Percentiles rank a stretch among this genome's conserved stretches.
Evolutionary conservation across 2,888 invertebrate species (phyloP).

Genomic region (Escarpia spicata): DNA sequence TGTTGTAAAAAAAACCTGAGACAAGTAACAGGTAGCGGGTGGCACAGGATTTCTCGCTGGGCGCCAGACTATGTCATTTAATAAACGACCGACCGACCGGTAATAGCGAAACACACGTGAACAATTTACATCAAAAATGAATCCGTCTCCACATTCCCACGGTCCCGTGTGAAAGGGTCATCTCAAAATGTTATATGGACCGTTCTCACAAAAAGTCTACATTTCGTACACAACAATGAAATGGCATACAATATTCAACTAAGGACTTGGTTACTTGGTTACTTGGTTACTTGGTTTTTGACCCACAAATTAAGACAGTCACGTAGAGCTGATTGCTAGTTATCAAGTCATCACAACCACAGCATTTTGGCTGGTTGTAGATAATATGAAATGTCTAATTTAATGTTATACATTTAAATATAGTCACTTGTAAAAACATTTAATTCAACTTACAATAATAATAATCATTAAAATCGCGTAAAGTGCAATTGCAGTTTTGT

Average conservation of each 20-base stretch:
- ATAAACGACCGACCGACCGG: neutral
- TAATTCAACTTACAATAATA: too few species aligned
- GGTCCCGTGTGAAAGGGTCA: neutral
- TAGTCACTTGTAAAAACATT: neutral
- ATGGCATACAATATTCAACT: too few species aligned
- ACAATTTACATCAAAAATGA: slow-evolving; percentile 5
- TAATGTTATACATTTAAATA: neutral
- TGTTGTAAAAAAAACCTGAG: neutral
- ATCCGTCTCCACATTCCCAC: neutral
- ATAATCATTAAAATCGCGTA: neutral
- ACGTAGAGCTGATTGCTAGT: too few species aligned
- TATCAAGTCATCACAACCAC: too few species aligned
- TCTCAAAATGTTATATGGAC: neutral
- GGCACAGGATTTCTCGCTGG: neutral
- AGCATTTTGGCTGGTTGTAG: neutral
- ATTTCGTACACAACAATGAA: too few species aligned
- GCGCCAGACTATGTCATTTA: slow-evolving; percentile 9
- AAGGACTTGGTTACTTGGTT: too few species aligned
- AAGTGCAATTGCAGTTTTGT: neutral
- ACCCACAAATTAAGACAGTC: too few species aligned
- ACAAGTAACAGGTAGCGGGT: neutral
- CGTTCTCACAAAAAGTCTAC: neutral
- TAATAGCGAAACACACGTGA: neutral
- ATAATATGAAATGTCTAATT: neutral
- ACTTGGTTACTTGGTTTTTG: too few species aligned